These are phyloP conservation scores for Galeruca laticollis DNA, from an alignment of 2,888 invertebrate genomes.

Conservation along the genomic window DNA sequence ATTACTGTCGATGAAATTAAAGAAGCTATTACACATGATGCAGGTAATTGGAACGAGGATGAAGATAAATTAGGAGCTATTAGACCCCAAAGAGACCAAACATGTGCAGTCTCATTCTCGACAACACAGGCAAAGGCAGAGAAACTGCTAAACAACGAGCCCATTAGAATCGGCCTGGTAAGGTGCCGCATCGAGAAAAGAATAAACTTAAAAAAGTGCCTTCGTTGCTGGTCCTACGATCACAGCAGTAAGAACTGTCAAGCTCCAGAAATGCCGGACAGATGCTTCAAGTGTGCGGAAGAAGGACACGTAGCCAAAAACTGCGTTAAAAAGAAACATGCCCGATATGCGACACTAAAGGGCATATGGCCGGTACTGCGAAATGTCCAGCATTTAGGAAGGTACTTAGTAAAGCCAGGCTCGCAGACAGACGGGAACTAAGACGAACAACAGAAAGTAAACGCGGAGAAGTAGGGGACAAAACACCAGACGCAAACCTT, in stretches of 20 bases:
- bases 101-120: too few species aligned
- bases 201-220: background rate
- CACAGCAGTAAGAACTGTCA: slow-evolving; percentile 1
- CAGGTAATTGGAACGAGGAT: too few species aligned
- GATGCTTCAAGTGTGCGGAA: slow-evolving; percentile 16
- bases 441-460: too few species aligned
- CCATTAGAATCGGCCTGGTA: background rate
- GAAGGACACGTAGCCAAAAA: slow-evolving; percentile 20
- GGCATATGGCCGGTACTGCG: background rate
- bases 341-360: background rate
- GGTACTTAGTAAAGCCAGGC: background rate
- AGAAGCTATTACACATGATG: too few species aligned
- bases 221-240: background rate
- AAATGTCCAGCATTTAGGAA: slow-evolving; percentile 11
- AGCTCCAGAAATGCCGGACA: too few species aligned
- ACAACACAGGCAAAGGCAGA: too few species aligned
- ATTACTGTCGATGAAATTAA: too few species aligned
- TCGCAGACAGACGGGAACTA: background rate
- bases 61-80: background rate
- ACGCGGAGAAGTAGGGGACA: background rate
- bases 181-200: background rate
- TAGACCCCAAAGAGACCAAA: background rate
- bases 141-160: background rate
- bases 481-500: background rate
- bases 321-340: background rate